Evolutionary conservation across 2,888 invertebrate genomes (phyloP).

Genomic region (Hemistola chrysoprasaria): DNA sequence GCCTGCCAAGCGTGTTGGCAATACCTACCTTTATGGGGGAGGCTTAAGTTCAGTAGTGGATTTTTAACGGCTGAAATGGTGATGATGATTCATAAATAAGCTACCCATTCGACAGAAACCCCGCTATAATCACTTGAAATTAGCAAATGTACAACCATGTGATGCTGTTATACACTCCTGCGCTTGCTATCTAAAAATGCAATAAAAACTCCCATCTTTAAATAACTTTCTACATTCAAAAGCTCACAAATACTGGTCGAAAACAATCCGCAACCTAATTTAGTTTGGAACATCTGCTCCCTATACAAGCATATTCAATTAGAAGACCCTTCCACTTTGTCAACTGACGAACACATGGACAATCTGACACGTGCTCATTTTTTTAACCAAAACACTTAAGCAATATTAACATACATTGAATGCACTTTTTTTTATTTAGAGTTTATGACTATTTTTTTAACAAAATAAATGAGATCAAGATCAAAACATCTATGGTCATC

Average conservation of each 20-base stretch:
- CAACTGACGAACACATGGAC: constrained; percentile 44
- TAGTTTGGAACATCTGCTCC: constrained; percentile 18
- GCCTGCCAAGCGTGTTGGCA: no score
- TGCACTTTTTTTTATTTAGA: neutral
- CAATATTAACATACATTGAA: constrained; percentile 19
- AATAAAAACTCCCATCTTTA: no score
- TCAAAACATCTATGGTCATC: no score
- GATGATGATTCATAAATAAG: no score
- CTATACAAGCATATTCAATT: constrained; percentile 59
- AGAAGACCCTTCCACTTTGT: constrained; percentile 32
- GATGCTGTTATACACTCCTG: no score
- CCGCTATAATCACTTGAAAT: no score
- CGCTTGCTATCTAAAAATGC: no score
- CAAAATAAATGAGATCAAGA: neutral
- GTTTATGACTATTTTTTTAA: constrained; percentile 1
- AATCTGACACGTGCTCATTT: constrained; percentile 45
- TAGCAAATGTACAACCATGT: no score
- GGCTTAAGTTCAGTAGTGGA: no score
- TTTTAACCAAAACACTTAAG: constrained; percentile 34
- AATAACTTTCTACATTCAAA: neutral
- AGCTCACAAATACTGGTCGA: neutral
- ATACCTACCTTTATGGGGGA: no score
- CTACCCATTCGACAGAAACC: no score
- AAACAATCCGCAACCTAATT: neutral
- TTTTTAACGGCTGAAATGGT: no score